A percentile compares a stretch with the other conserved stretches of the same genome.
Conservation (phyloP, 2,113 vertebrate species). For the Vulpes lagopus region DNA sequence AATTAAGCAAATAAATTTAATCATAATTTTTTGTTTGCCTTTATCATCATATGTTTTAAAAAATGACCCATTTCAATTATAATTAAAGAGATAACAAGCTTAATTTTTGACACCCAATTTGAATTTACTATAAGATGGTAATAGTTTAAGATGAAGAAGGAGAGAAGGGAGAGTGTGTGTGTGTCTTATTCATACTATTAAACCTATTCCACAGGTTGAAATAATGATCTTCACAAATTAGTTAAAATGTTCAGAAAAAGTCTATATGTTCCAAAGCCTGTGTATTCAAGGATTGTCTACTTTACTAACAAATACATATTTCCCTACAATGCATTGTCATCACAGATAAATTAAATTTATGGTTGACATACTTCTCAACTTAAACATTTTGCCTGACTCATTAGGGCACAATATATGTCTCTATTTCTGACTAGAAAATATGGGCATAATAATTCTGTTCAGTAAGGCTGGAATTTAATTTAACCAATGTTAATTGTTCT, state of each 20-base stretch:
- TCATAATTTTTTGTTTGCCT: background rate
- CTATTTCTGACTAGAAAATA: conserved; percentile 11
- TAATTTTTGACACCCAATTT: background rate
- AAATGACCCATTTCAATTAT: background rate
- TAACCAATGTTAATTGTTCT: background rate
- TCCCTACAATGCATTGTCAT: background rate
- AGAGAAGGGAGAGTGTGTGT: too few relatives aligned
- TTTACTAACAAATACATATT: background rate
- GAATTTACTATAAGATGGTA: background rate
- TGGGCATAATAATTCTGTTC: background rate
- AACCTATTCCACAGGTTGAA: background rate
- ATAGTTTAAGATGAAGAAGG: too few relatives aligned
- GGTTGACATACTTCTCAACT: background rate
- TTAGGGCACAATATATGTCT: background rate
- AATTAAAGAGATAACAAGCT: conserved; percentile 10
- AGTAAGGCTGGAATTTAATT: background rate
- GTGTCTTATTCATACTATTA: background rate
- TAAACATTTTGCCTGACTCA: background rate
- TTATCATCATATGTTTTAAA: background rate
- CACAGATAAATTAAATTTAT: background rate
- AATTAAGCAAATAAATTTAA: conserved; percentile 7
- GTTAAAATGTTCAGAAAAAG: background rate
- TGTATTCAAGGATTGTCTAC: background rate
- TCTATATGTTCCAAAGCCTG: background rate
- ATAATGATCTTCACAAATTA: background rate